A percentile compares a stretch with the other conserved stretches of the same genome.
Evolutionary conservation across 1,140 invertebrate species (phyloP).

Genomic region (Brachionus sp.): DNA sequence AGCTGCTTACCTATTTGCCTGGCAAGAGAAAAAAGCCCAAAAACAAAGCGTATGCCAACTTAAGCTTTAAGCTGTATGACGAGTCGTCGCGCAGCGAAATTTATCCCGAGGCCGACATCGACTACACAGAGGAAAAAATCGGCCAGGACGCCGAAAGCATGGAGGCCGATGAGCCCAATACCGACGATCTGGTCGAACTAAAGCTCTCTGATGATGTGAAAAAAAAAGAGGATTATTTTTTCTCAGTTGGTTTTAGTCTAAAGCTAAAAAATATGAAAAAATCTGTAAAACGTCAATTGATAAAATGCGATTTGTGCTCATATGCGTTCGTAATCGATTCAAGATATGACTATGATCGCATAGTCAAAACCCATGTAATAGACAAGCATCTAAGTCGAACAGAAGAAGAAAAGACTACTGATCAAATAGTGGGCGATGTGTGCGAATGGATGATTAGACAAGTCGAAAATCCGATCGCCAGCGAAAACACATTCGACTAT

Average conservation of each 20-base stretch:
- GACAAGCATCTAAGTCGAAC: background rate
- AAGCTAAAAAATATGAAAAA: constrained; percentile 15
- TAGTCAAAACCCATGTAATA: background rate
- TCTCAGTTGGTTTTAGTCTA: background rate
- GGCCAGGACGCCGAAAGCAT: background rate
- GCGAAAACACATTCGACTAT: background rate
- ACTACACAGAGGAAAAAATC: background rate
- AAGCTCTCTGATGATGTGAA: background rate
- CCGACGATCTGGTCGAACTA: background rate
- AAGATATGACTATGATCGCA: background rate
- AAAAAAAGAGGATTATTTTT: constrained; percentile 38
- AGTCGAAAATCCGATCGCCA: background rate
- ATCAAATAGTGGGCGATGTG: background rate
- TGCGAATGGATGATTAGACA: background rate
- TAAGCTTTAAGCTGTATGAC: background rate
- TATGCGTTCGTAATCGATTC: background rate
- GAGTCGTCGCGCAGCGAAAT: background rate
- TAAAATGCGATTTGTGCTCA: constrained; percentile 25
- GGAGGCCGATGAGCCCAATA: background rate
- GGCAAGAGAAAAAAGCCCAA: constrained; percentile 13
- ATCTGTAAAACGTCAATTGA: background rate
- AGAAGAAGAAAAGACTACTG: background rate
- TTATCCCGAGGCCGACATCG: background rate
- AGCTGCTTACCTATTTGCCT: constrained; percentile 20
- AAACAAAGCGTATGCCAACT: background rate